Evolutionary conservation across 2,113 vertebrate species (phyloP).

Genomic region (Cryptotis parvus): DNA sequence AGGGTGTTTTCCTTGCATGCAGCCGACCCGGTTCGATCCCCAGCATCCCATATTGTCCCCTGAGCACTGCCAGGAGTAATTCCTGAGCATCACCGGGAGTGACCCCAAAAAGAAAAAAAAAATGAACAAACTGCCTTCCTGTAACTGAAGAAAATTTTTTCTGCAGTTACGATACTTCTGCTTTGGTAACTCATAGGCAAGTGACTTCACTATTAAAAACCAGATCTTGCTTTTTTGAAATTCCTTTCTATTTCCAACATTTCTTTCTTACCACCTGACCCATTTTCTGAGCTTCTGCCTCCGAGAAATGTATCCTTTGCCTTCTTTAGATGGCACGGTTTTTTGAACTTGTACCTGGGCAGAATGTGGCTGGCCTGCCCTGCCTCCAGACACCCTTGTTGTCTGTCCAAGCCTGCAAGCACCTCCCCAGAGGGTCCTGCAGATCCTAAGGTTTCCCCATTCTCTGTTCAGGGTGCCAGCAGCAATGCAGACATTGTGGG

Average conservation of each 20-base stretch:
- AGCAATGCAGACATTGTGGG: too few species aligned
- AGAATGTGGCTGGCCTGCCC: background rate
- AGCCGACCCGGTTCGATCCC: too few species aligned
- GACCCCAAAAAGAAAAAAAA: too few species aligned
- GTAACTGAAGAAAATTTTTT: conserved; percentile 23
- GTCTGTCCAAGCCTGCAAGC: background rate
- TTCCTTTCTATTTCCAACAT: conserved; percentile 33
- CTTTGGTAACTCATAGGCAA: background rate
- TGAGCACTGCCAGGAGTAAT: too few species aligned
- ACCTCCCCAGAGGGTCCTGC: background rate
- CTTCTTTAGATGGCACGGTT: background rate
- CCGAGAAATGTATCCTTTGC: background rate
- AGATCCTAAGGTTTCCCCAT: too few species aligned
- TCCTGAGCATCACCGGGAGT: too few species aligned
- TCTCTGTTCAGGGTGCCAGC: background rate
- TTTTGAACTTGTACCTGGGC: background rate
- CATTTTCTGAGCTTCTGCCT: background rate
- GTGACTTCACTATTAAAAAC: background rate
- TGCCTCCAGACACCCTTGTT: background rate
- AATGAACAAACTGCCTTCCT: background rate
- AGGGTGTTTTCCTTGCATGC: too few species aligned
- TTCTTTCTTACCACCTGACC: background rate
- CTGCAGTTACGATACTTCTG: too few species aligned
- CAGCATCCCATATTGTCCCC: too few species aligned
- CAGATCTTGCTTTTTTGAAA: background rate